Percentiles rank a stretch among this genome's conserved stretches.
Evolutionary conservation across 53 echinoderm and acorn worm genomes (phyloP).

Genomic region (Paelopatides confundens): DNA sequence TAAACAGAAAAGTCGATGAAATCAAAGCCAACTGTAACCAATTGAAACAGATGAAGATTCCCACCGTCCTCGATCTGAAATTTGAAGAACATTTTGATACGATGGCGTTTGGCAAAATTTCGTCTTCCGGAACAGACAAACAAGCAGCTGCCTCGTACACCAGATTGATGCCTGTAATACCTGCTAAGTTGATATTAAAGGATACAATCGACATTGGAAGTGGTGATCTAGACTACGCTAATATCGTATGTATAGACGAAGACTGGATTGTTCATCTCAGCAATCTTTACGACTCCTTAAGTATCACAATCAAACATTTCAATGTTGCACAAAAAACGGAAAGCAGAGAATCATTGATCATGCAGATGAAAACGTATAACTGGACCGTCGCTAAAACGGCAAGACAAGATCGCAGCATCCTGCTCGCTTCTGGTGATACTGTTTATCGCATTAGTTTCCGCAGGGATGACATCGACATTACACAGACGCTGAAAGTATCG

Average conservation of each 20-base stretch:
- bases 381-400: constrained; percentile 10
- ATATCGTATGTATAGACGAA: background rate
- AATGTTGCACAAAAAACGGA: background rate
- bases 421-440: background rate
- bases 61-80: background rate
- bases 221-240: background rate
- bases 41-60: background rate
- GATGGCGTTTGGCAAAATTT: background rate
- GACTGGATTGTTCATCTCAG: constrained; percentile 41
- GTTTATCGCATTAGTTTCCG: constrained; percentile 24
- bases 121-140: background rate
- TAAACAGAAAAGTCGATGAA: background rate
- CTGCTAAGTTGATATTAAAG: background rate
- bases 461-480: background rate
- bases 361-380: background rate
- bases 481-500: background rate
- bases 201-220: background rate
- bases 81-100: background rate
- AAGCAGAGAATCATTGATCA: background rate
- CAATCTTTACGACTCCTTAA: background rate
- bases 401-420: background rate
- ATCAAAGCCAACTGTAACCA: background rate
- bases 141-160: background rate
- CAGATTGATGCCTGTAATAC: background rate
- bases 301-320: background rate